Percentiles rank a stretch among this genome's conserved stretches.
Evolutionary conservation across 2,888 invertebrate genomes (phyloP).

Genomic region (Leptinotarsa juncta): DNA sequence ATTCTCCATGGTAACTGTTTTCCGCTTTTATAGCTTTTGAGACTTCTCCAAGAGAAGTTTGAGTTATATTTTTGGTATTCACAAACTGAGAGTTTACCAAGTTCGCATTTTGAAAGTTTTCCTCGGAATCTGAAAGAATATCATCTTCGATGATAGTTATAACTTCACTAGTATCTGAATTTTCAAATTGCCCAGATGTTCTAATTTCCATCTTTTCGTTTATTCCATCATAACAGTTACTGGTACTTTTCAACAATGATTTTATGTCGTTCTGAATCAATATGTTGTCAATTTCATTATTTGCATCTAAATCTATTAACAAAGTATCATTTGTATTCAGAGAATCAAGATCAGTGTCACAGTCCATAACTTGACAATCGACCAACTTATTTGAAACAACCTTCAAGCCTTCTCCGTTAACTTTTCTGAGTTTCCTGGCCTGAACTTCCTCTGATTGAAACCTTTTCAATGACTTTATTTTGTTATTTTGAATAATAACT

Average conservation of each 20-base stretch:
- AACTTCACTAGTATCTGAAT: not conserved
- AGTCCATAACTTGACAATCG: slow-evolving; percentile 5
- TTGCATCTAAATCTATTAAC: slow-evolving; percentile 21
- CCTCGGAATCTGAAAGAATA: not conserved
- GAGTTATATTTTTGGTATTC: not conserved
- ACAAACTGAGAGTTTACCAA: not conserved
- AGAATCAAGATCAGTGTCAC: not conserved
- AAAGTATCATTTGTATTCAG: slow-evolving; percentile 6
- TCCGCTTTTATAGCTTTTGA: not conserved
- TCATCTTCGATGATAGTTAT: not conserved
- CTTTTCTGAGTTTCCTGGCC: not conserved
- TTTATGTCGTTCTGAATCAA: not conserved
- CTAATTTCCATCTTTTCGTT: not conserved
- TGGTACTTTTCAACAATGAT: not conserved
- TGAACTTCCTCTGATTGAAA: not conserved
- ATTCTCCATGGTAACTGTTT: not conserved
- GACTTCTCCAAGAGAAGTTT: not conserved
- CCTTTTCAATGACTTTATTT: slow-evolving; percentile 12
- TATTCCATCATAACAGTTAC: not conserved
- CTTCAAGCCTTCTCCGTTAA: not conserved
- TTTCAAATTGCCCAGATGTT: not conserved
- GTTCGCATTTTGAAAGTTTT: not conserved
- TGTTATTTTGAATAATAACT: slow-evolving; percentile 11
- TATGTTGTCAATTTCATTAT: slow-evolving; percentile 3
- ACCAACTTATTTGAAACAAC: not conserved